Conservation (phyloP, 2,888 invertebrate species). For the Callinectes sapidus region DNA sequence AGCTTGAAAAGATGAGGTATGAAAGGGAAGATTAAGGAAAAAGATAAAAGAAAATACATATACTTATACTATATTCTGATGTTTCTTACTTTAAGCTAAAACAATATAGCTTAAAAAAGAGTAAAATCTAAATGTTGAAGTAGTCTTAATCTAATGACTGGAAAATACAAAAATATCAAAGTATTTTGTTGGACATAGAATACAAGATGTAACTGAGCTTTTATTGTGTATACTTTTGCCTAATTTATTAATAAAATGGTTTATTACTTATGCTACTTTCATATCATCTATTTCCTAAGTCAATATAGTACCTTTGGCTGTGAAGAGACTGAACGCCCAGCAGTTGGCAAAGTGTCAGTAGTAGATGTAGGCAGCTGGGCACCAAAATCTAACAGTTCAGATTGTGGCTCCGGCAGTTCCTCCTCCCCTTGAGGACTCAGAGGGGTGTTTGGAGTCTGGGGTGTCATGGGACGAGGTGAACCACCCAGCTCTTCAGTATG, state of each 20-base stretch:
- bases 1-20: too few relatives aligned
- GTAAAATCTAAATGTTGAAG: too few relatives aligned
- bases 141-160: too few relatives aligned
- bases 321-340: not conserved
- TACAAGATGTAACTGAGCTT: too few relatives aligned
- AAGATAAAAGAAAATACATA: too few relatives aligned
- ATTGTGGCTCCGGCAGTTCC: conserved; percentile 45
- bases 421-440: conserved; percentile 20
- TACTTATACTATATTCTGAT: too few relatives aligned
- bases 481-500: conserved; percentile 29
- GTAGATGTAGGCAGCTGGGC: conserved; percentile 42
- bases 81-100: too few relatives aligned
- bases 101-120: too few relatives aligned
- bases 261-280: not conserved
- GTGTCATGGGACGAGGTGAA: conserved; percentile 54
- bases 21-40: too few relatives aligned
- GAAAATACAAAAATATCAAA: too few relatives aligned
- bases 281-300: not conserved
- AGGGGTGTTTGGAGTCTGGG: conserved; percentile 66
- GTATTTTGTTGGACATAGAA: too few relatives aligned
- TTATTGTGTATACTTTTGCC: too few relatives aligned
- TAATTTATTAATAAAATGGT: not conserved
- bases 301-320: conserved; percentile 43
- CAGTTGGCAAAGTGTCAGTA: not conserved
- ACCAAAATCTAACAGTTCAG: conserved; percentile 50